A percentile compares a stretch with the other conserved stretches of the same genome.
phyloP scores from a whole-genome alignment of 2,888 invertebrate species.

The Diachrysia chrysitis region DNA sequence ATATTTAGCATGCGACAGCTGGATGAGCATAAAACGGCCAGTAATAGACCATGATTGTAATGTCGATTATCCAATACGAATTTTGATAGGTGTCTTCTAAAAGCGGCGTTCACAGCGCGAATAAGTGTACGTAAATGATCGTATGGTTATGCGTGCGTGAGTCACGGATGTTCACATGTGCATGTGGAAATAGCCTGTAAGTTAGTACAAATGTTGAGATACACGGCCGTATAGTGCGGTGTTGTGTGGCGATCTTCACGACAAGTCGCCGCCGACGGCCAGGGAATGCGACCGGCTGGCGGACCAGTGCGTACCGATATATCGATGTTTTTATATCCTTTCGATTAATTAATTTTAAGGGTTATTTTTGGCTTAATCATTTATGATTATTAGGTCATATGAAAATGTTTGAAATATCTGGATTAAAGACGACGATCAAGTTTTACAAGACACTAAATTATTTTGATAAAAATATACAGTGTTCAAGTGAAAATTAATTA shows the following conservation, averaged over 20 bases:
- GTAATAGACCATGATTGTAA: constrained; percentile 66
- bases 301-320: constrained; percentile 78
- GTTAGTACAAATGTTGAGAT: constrained; percentile 83
- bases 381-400: not conserved
- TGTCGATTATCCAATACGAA: constrained; percentile 75
- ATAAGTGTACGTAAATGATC: constrained; percentile 76
- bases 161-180: constrained; percentile 85
- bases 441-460: no score
- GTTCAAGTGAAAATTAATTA: no score
- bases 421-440: not conserved
- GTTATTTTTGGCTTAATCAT: not conserved
- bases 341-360: constrained; percentile 16
- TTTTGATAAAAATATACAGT: no score
- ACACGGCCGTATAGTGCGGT: constrained; percentile 66
- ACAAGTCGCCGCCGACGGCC: constrained; percentile 79
- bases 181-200: constrained; percentile 85
- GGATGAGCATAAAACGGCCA: constrained; percentile 61
- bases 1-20: constrained; percentile 65
- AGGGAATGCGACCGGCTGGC: constrained; percentile 87
- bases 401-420: not conserved
- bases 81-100: constrained; percentile 71
- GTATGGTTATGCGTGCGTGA: constrained; percentile 82
- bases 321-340: constrained; percentile 67
- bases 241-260: constrained; percentile 78
- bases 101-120: constrained; percentile 70